Conservation (phyloP, 1,140 invertebrate species). For the Teleopsis dalmanni region DNA sequence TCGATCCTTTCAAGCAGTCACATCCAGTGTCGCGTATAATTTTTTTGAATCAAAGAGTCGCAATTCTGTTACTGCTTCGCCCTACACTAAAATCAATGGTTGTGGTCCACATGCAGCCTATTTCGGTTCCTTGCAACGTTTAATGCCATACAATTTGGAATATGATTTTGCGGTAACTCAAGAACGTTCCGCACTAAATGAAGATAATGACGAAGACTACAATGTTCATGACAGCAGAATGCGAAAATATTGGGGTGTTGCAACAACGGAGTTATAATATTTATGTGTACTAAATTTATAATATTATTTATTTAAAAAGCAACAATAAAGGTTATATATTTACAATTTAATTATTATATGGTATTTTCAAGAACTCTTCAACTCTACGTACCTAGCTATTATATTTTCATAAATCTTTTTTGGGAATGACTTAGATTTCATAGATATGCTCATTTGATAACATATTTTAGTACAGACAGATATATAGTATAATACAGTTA, state of each 20-base stretch:
- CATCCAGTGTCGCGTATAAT: constrained; percentile 25
- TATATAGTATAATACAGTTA: no score
- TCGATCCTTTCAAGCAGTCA: constrained; percentile 58
- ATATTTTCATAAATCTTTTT: no score
- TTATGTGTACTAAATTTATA: not conserved
- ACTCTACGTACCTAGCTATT: no score
- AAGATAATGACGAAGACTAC: constrained; percentile 26
- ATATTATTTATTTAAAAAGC: no score
- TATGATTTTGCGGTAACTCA: constrained; percentile 76
- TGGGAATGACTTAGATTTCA: no score
- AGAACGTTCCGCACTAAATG: constrained; percentile 48
- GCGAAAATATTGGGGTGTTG: constrained; percentile 81
- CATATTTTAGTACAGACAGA: no score
- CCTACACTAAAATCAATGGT: constrained; percentile 44
- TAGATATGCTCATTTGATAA: no score
- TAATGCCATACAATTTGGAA: constrained; percentile 78
- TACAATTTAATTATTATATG: no score
- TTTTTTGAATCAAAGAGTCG: constrained; percentile 43
- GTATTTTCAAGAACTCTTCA: no score
- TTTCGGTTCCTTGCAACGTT: constrained; percentile 71
- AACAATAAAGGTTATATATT: no score
- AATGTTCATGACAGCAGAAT: constrained; percentile 64
- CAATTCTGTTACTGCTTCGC: constrained; percentile 16
- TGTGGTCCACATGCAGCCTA: constrained; percentile 77
- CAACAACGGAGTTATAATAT: constrained; percentile 65